Evolutionary conservation across 2,797 vertebrate genomes (phyloP).

Genomic region (Distichodus sexfasciatus): DNA sequence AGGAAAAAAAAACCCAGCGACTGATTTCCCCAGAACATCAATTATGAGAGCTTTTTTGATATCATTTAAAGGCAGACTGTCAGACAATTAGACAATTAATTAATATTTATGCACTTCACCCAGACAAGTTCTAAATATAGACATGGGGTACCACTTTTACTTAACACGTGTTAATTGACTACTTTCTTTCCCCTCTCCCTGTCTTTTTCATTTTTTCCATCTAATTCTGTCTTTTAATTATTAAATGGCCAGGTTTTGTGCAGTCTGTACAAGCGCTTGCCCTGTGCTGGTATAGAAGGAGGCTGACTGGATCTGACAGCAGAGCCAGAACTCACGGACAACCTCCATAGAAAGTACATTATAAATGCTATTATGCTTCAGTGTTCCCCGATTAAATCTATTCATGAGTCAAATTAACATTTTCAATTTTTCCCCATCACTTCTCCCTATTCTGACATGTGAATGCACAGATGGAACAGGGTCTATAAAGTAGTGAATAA

Average conservation of each 20-base stretch:
- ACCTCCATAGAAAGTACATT: slow-evolving; percentile 57
- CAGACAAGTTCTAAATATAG: slow-evolving; percentile 41
- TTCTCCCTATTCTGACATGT: slow-evolving; percentile 33
- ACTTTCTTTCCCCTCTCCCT: background rate
- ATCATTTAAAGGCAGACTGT: slow-evolving; percentile 30
- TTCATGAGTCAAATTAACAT: slow-evolving; percentile 74
- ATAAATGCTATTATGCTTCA: slow-evolving; percentile 65
- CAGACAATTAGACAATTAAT: slow-evolving; percentile 50
- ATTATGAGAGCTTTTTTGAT: slow-evolving; percentile 43
- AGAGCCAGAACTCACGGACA: slow-evolving; percentile 55
- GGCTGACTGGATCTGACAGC: slow-evolving; percentile 59
- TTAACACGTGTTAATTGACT: slow-evolving; percentile 27
- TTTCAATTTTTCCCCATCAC: slow-evolving; percentile 15
- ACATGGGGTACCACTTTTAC: slow-evolving; percentile 18
- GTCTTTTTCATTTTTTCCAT: background rate
- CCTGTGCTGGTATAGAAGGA: slow-evolving; percentile 3
- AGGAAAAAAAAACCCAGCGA: slow-evolving; percentile 22
- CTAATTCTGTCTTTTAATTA: background rate
- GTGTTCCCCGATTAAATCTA: slow-evolving; percentile 72
- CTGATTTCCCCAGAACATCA: slow-evolving; percentile 43
- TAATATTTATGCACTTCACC: slow-evolving; percentile 50
- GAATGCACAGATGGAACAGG: slow-evolving; percentile 45
- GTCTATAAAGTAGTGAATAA: slow-evolving; percentile 32
- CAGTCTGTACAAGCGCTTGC: background rate
- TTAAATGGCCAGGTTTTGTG: background rate